Evolutionary conservation across 2,113 vertebrate species (phyloP), one percentile per base, ranked within the genome.

Genomic region (Eublepharis macularius): DNA sequence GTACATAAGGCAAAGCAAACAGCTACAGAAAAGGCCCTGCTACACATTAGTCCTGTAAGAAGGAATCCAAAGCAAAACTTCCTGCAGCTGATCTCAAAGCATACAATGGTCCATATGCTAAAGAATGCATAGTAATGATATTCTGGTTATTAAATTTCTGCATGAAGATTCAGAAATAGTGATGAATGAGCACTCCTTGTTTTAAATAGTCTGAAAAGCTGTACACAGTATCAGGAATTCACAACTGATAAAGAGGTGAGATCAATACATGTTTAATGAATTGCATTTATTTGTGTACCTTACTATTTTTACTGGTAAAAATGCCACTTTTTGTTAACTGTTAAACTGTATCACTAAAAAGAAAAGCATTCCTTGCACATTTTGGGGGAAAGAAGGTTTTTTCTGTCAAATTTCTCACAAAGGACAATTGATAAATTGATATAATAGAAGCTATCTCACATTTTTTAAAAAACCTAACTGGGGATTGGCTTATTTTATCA

Each of bases 391-490:
- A 60, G 24, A 76, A 89, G 80, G 81, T 41, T 86, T 84, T 2
- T 66, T 51, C 47, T 76, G 72, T 43, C 49, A n/a, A 47, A 83
- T 75, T 60, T 29, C 41, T 60, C 68, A 78, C 0, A 14, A 85
- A 39, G 19, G 39, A 57, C 29, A 88, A 78, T 19, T 74, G 82
- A 63, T 51, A 70, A n/a, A 54, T 51, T 51, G 63, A 32, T 84
- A 72, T 79, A 87, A 81, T 0, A 1, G 89, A 76, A 86, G 87
- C 88, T 92, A 90, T 86, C 43, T 84, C 76, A 41, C 29, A 34
- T 65, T 87, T 80, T 85, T 92, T 86, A 77, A 86, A 9, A 43
- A 76, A 88, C 60, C 84, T 77, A 69, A 26, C 80, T 75, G 77
- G 89, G 75, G 81, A 91, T 69, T 89, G 39, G 41, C 75, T 11